phyloP scores from a whole-genome alignment of 2,888 invertebrate species.

The Coecobrya sp. region DNA sequence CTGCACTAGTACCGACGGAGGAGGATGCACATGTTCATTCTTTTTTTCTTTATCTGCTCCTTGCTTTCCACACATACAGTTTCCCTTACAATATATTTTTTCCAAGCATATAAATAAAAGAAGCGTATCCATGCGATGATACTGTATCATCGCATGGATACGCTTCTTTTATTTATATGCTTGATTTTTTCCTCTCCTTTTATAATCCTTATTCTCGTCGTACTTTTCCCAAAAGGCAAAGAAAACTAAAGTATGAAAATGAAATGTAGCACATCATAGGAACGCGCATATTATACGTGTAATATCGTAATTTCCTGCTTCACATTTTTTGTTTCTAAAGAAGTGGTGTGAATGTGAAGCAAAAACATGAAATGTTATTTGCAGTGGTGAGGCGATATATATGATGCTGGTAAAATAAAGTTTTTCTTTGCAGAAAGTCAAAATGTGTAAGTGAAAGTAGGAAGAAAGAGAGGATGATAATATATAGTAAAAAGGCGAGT shows the following conservation, averaged over 20 bases:
- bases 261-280: conserved; percentile 72
- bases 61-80: conserved; percentile 7
- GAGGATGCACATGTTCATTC: conserved; percentile 62
- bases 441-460: neutral
- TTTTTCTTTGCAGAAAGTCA: neutral
- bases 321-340: conserved; percentile 7
- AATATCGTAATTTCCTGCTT: conserved; percentile 14
- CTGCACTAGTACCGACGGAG: neutral
- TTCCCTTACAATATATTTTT: conserved; percentile 49
- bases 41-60: neutral
- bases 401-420: conserved; percentile 12
- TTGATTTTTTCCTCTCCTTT: conserved; percentile 47
- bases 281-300: conserved; percentile 25
- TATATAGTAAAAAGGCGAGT: conserved; percentile 35
- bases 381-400: conserved; percentile 3
- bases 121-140: too few species aligned
- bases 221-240: conserved; percentile 48
- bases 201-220: conserved; percentile 49
- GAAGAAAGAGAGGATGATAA: neutral
- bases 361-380: conserved; percentile 25
- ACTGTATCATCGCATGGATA: too few species aligned
- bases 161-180: too few species aligned
- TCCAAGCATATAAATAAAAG: too few species aligned
- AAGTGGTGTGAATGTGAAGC: neutral
- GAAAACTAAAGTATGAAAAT: conserved; percentile 65